phyloP scores from a whole-genome alignment of 2,888 invertebrate genomes.

The Steinernema scapterisci region DNA sequence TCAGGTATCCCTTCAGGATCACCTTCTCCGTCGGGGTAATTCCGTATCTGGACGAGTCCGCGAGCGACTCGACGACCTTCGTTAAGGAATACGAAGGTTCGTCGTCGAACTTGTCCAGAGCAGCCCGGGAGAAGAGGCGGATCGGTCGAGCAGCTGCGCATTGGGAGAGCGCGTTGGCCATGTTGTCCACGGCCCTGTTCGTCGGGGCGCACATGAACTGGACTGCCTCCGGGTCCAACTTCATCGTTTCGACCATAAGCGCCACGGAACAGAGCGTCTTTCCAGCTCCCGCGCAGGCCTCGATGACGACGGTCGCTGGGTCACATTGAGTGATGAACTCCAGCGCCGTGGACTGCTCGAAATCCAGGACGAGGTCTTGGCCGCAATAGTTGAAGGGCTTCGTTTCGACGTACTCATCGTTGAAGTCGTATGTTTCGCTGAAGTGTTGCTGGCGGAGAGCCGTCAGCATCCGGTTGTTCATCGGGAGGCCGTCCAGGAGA shows the following conservation, averaged over 20 bases:
- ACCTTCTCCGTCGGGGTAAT: background rate
- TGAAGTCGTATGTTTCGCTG: background rate
- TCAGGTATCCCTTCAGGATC: background rate
- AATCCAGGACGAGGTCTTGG: background rate
- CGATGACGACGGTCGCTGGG: background rate
- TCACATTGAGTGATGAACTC: slow-evolving; percentile 1
- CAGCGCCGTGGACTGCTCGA: background rate
- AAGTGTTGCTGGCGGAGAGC: background rate
- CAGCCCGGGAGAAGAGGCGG: background rate
- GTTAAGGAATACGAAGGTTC: background rate
- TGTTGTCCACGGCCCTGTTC: slow-evolving; percentile 14
- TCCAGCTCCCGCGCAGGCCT: slow-evolving; percentile 11
- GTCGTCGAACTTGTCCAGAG: slow-evolving; percentile 9
- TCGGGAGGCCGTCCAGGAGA: background rate
- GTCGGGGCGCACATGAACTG: slow-evolving; percentile 25
- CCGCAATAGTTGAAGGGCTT: background rate
- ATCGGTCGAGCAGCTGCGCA: background rate
- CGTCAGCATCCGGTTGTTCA: background rate
- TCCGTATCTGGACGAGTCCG: background rate
- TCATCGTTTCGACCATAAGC: slow-evolving; percentile 16
- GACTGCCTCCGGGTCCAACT: background rate
- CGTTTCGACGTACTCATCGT: background rate
- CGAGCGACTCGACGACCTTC: background rate
- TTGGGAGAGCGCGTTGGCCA: background rate
- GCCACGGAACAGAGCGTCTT: slow-evolving; percentile 21